These are phyloP conservation scores for Hyles vespertilio DNA, from an alignment of 1,140 invertebrate species.

Conservation along the genomic window DNA sequence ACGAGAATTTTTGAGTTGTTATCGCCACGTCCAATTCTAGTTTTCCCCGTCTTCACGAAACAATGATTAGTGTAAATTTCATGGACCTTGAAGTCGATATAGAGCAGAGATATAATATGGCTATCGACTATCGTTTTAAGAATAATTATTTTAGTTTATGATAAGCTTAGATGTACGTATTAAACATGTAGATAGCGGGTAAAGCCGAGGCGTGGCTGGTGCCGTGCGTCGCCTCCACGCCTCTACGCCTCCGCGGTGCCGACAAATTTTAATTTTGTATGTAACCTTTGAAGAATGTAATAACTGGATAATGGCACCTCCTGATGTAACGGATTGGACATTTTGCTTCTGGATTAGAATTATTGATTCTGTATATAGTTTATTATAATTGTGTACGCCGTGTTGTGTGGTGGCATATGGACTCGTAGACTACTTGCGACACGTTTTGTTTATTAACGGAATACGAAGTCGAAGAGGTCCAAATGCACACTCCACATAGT, in stretches of 20 bases:
- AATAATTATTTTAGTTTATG: constrained; percentile 10
- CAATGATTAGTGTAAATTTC: too few species aligned
- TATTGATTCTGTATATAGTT: constrained; percentile 31
- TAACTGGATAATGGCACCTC: not conserved
- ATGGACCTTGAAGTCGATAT: too few species aligned
- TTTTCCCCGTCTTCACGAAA: too few species aligned
- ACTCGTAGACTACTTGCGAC: constrained; percentile 13
- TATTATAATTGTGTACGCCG: constrained; percentile 18
- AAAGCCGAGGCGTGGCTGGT: too few species aligned
- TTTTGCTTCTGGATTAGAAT: constrained; percentile 24
- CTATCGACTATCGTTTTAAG: not conserved
- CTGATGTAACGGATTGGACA: constrained; percentile 22
- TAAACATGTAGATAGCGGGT: not conserved
- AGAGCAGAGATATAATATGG: too few species aligned
- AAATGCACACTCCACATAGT: constrained; percentile 38
- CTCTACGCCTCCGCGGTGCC: too few species aligned
- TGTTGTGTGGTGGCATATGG: constrained; percentile 34
- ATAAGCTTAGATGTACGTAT: constrained; percentile 25
- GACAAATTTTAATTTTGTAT: too few species aligned
- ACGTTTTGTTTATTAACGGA: constrained; percentile 26
- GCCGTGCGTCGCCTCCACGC: too few species aligned
- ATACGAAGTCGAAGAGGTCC: constrained; percentile 19
- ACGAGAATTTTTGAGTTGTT: too few species aligned
- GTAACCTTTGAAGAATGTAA: too few species aligned
- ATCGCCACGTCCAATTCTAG: too few species aligned